These are phyloP conservation scores for Ardeotis arabs DNA, from an alignment of 2,113 vertebrate species.

Conservation along the genomic window DNA sequence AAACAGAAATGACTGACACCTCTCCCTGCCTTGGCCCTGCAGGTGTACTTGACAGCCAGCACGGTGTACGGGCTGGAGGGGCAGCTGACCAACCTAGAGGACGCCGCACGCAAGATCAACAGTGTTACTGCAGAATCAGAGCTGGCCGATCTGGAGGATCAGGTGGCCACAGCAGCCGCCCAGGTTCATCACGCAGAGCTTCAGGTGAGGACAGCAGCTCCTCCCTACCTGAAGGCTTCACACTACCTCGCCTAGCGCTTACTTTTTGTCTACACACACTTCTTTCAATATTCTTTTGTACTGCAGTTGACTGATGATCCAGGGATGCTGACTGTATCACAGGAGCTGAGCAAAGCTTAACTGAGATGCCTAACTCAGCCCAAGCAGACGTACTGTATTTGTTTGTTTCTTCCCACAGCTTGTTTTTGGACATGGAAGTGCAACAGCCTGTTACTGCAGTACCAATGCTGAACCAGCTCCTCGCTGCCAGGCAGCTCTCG, in stretches of 20 bases:
- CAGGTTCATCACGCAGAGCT: slow-evolving; percentile 95
- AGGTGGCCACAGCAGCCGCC: slow-evolving; percentile 92
- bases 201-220: slow-evolving; percentile 79
- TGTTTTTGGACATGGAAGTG: neutral
- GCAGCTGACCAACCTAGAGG: slow-evolving; percentile 86
- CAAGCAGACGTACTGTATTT: neutral
- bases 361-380: neutral
- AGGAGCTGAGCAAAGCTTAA: neutral
- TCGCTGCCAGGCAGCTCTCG: neutral
- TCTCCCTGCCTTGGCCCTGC: neutral
- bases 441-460: neutral
- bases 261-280: fast-evolving
- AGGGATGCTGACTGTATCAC: neutral
- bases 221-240: neutral
- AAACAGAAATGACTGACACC: neutral
- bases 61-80: slow-evolving; percentile 92
- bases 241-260: neutral
- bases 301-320: fast-evolving
- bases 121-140: slow-evolving; percentile 85
- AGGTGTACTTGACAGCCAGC: slow-evolving; percentile 94
- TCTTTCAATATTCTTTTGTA: neutral
- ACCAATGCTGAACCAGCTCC: neutral
- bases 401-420: neutral
- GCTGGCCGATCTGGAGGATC: slow-evolving; percentile 91
- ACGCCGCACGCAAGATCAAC: slow-evolving; percentile 86